Evolutionary conservation across 2,113 vertebrate genomes (phyloP), one percentile per base, ranked within the genome.

Genomic region (Takifugu flavidus): DNA sequence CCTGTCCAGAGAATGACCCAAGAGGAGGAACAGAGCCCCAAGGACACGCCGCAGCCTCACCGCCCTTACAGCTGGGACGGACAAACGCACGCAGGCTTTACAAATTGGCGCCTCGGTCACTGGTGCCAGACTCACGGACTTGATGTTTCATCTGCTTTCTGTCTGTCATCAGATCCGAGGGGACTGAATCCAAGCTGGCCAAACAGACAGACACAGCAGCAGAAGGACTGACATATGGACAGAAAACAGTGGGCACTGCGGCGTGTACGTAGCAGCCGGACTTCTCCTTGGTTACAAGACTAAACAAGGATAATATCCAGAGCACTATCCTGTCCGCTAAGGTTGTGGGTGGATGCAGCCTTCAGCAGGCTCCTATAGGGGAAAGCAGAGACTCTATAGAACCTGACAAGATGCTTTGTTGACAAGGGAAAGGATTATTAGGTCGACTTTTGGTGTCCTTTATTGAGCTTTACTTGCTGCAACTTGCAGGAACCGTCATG

Each of bases 261-360:
- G 81, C 69, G 68, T 82, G 79, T 79, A 80, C 78, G 66, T 79
- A 72, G 65, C 82, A 84, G 85, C 83, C 86, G 83, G 85, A 86
- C 85, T 75, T 82, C 74, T 79, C 82, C 77, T 67, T 82, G 78
- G 79, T 86, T 75, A 82, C 81, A 74, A 86, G 65, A 80, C 76
- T 72, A 75, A 83, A 75, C 77, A 81, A 81, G 78, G 78, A 86
- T 74, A 85, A 83, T 67, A 84, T 63, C 70, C 78, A 71, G 81
- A 81, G 73, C 74, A 67, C 70, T 65, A 70, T 74, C 76, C 72
- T 82, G 74, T 89, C 77, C 77, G 74, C 11, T 15, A 65, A 82
- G 78, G 75, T 71, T 47, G 87, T 86, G 85, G 87, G 85, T 85
- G 87, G 87, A 89, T 84, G 85, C 80, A 72, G 75, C 77, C 71